These are phyloP conservation scores for Himalopsyche japonica DNA, from an alignment of 2,888 invertebrate genomes.

Conservation along the genomic window DNA sequence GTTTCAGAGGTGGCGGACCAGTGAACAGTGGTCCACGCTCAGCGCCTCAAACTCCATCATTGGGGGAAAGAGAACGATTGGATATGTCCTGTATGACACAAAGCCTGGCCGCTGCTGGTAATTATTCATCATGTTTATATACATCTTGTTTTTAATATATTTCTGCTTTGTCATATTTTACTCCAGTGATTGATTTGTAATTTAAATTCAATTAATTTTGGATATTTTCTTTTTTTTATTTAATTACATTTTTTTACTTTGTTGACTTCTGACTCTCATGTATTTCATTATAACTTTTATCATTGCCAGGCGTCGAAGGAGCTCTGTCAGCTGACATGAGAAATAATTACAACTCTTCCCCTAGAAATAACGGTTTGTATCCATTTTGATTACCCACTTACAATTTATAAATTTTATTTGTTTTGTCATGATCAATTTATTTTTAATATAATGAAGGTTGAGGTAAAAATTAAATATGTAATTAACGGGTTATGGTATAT, in stretches of 20 bases:
- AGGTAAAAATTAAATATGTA: too few relatives aligned
- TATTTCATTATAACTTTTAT: not conserved
- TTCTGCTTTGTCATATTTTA: too few relatives aligned
- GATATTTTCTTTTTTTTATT: too few relatives aligned
- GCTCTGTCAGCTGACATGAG: slow-evolving; percentile 28
- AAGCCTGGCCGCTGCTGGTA: slow-evolving; percentile 50
- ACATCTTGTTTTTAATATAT: not conserved
- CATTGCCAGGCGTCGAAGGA: slow-evolving; percentile 28
- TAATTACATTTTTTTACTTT: not conserved
- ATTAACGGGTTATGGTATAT: too few relatives aligned
- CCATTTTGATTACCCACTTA: not conserved
- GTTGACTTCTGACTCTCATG: not conserved
- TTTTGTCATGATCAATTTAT: too few relatives aligned
- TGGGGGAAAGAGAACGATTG: slow-evolving; percentile 56
- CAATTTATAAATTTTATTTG: not conserved
- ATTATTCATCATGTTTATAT: not conserved
- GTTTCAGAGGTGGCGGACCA: slow-evolving; percentile 5
- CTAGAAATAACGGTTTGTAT: slow-evolving; percentile 36
- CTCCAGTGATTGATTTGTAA: too few relatives aligned
- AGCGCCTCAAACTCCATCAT: slow-evolving; percentile 62
- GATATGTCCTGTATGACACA: slow-evolving; percentile 53
- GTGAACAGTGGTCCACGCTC: slow-evolving; percentile 54
- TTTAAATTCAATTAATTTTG: too few relatives aligned
- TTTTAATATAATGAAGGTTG: too few relatives aligned
- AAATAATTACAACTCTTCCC: slow-evolving; percentile 33